Evolutionary conservation across 2,113 vertebrate genomes (phyloP).

Genomic region (Gorsachius goisagi): DNA sequence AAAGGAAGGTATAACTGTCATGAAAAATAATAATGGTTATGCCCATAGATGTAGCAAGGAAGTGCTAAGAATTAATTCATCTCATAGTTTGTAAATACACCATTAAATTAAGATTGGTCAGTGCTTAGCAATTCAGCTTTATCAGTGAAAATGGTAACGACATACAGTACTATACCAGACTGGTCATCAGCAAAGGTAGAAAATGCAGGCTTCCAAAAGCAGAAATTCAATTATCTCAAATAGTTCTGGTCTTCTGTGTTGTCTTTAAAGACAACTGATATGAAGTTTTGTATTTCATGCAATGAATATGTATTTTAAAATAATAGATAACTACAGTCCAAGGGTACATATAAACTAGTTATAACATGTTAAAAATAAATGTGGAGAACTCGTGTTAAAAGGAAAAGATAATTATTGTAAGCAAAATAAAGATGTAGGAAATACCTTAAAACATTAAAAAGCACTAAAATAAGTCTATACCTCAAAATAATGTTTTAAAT

Average conservation of each 20-base stretch:
- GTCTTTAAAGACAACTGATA: neutral
- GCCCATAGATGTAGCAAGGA: neutral
- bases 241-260: neutral
- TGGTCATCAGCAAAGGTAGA: neutral
- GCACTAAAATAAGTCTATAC: neutral
- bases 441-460: neutral
- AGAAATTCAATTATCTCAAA: neutral
- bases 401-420: neutral
- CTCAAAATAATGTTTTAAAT: neutral
- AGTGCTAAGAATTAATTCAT: neutral
- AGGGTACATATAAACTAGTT: neutral
- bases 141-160: neutral
- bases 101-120: neutral
- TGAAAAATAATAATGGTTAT: neutral
- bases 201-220: conserved; percentile 19
- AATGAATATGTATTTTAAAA: neutral
- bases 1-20: neutral
- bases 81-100: neutral
- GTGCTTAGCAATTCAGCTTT: neutral
- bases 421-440: neutral
- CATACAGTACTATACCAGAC: neutral
- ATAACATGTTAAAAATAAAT: neutral
- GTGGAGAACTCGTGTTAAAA: neutral
- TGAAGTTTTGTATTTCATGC: neutral
- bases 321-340: neutral